Evolutionary conservation across 2,888 invertebrate species (phyloP), one percentile per base, ranked within the genome.

Genomic region (Shargacucullia verbasci): DNA sequence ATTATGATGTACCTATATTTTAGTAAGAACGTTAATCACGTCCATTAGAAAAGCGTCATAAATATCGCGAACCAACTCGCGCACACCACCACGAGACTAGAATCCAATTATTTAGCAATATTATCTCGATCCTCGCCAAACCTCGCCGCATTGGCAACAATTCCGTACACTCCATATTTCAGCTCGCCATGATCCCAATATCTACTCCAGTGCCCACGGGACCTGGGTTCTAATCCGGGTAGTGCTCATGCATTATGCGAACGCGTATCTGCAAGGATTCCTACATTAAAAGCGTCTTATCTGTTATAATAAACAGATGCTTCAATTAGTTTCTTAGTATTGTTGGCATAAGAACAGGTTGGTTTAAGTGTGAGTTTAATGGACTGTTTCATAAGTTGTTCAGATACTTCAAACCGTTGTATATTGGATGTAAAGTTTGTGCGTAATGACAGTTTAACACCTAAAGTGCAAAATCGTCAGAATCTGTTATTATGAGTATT

Each of bases 171-270:
- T 31, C 57, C 53, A 73, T 76, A 74, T 73, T 66, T 72, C 57
- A 70, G 49, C 29, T 15, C 31, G 11, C 37, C 56, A 58, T 63
- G 43, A 55, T 55, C 62, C 59, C 62, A 43, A 39, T 56, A 57
- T 55, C 35, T 34, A 38, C 34, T 48, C 12, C 43, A 41, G 52
- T 55, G 41, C 76, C 71, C 74, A 39, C 56, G 78, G 77, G 78
- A 73, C 59, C 45, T 15, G 57, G 56, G 52, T 58, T 77, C 75
- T 76, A 76, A 76, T 76, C 74, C 62, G 57, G 57, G 54, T 71
- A 76, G 70, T 73, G 77, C 67, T 70, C 65, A 60, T 75, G 59
- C 54, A 75, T 75, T 73, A 72, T 73, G 70, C 54, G 39, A 2
- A 12, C 38, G 39, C 39, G 54, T 63, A 70, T 48, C 49, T 47